These are phyloP conservation scores for Zelleria hepariella DNA, from an alignment of 2,888 invertebrate species.

Conservation along the genomic window DNA sequence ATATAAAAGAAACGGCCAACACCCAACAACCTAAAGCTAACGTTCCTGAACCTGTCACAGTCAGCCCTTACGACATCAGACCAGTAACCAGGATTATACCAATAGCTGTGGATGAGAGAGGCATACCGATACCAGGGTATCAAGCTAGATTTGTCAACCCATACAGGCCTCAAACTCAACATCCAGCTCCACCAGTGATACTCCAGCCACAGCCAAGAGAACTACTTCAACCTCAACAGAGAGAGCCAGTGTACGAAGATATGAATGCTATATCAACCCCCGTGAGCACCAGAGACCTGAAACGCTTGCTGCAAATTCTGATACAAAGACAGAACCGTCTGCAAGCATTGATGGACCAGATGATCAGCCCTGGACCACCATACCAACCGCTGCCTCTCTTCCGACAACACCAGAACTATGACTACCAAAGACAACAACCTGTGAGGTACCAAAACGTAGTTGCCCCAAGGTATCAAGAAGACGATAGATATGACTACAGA, in stretches of 20 bases:
- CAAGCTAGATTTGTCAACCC: slow-evolving; percentile 49
- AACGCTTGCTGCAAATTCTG: slow-evolving; percentile 76
- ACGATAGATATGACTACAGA: slow-evolving; percentile 48
- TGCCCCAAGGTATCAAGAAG: slow-evolving; percentile 29
- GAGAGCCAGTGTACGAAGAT: slow-evolving; percentile 60
- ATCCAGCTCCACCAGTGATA: slow-evolving; percentile 26
- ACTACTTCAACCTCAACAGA: slow-evolving; percentile 36
- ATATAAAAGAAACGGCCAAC: slow-evolving; percentile 36
- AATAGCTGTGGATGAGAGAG: slow-evolving; percentile 59
- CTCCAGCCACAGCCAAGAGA: slow-evolving; percentile 49
- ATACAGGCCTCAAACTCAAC: slow-evolving; percentile 34
- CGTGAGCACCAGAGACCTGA: slow-evolving; percentile 79
- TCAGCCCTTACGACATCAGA: slow-evolving; percentile 43
- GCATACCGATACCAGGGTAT: slow-evolving; percentile 55
- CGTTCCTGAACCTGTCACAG: slow-evolving; percentile 40
- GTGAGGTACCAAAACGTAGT: slow-evolving; percentile 45
- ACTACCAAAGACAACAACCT: slow-evolving; percentile 42
- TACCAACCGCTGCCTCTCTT: slow-evolving; percentile 38
- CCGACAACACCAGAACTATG: slow-evolving; percentile 24
- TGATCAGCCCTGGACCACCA: slow-evolving; percentile 42
- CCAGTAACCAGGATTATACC: slow-evolving; percentile 57
- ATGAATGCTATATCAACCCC: slow-evolving; percentile 76
- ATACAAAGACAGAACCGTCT: slow-evolving; percentile 75
- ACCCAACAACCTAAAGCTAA: slow-evolving; percentile 35
- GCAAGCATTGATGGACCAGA: slow-evolving; percentile 69